Percentiles rank a stretch among this genome's conserved stretches.
Conservation (phyloP, 2,113 vertebrate genomes). For the Crypturellus undulatus region DNA sequence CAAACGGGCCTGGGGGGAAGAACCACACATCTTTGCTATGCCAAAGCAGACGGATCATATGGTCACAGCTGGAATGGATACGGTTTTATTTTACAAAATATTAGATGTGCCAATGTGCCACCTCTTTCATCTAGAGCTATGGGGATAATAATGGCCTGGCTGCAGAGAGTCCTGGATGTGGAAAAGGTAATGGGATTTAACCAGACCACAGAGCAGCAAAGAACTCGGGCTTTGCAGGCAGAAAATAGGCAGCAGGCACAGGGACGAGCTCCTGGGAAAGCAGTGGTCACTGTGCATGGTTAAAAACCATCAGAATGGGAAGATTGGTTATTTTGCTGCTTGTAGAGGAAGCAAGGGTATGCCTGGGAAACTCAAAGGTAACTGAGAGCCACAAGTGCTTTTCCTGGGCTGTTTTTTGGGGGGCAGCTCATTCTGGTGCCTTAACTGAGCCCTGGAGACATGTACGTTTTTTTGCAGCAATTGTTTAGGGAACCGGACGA, state of each 20-base stretch:
- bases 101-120: not conserved
- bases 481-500: not conserved
- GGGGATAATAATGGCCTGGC: not conserved
- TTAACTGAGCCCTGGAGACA: not conserved
- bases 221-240: not conserved
- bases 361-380: not conserved
- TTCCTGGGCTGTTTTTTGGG: accelerated
- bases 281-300: not conserved
- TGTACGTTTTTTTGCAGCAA: not conserved
- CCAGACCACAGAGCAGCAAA: not conserved
- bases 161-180: not conserved
- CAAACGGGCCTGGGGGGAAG: not conserved
- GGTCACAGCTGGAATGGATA: not conserved
- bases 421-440: not conserved
- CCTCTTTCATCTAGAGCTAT: not conserved
- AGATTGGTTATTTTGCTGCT: not conserved
- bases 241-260: not conserved
- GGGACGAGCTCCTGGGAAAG: not conserved
- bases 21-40: not conserved
- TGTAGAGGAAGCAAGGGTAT: not conserved
- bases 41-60: conserved; percentile 8
- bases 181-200: not conserved
- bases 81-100: not conserved
- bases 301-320: not conserved
- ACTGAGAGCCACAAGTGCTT: not conserved